Conservation (phyloP, 2,797 vertebrate genomes). For the Clarias fuscus region DNA sequence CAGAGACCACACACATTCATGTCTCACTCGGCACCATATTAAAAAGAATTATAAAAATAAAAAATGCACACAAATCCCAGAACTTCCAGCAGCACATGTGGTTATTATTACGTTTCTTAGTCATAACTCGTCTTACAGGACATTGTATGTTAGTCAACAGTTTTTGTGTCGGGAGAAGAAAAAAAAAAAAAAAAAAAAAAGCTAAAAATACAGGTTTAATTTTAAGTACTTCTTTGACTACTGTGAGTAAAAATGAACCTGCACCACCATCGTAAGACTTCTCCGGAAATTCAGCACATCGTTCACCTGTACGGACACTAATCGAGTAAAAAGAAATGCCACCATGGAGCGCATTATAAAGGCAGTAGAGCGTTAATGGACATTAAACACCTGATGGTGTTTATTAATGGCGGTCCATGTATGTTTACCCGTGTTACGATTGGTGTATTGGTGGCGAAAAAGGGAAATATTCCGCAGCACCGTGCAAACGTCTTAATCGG, state of each 20-base stretch:
- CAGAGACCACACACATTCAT: neutral
- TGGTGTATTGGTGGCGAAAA: too few relatives aligned
- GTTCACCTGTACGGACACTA: too few relatives aligned
- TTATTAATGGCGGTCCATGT: too few relatives aligned
- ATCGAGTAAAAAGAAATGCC: too few relatives aligned
- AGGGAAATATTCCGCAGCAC: too few relatives aligned
- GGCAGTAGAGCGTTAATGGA: too few relatives aligned
- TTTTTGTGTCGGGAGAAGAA: neutral
- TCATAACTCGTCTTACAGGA: neutral
- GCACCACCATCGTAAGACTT: neutral
- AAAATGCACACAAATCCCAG: neutral
- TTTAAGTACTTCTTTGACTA: neutral
- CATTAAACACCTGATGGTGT: too few relatives aligned
- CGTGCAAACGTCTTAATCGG: too few relatives aligned
- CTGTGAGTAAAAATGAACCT: neutral
- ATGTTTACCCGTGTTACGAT: too few relatives aligned
- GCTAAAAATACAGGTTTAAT: neutral
- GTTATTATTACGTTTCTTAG: neutral
- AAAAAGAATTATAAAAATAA: neutral
- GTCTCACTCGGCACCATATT: constrained; percentile 4
- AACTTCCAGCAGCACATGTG: neutral
- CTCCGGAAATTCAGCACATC: too few relatives aligned
- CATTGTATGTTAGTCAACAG: neutral
- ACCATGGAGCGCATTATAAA: too few relatives aligned
- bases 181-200: neutral